Evolutionary conservation across 1,140 invertebrate species (phyloP), one percentile per base, ranked within the genome.

Genomic region (Drosophila nigromelanica): DNA sequence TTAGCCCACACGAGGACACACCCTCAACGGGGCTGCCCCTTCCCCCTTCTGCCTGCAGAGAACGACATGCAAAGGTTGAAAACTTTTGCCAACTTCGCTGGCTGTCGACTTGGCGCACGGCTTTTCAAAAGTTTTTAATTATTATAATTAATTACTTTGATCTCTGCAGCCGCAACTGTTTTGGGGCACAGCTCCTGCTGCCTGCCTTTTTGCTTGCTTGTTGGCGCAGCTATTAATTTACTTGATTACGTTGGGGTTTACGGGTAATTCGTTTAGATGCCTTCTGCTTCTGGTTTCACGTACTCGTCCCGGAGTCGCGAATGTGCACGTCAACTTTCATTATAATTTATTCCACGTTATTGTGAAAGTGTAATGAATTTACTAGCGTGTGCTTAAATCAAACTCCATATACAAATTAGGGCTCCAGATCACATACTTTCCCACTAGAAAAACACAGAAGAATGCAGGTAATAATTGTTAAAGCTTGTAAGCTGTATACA

Each of bases 91-190:
- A 60, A 64, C 37, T 59, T 59, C 52, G 37, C 54, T 69, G 43
- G 67, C 42, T 60, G 67, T 64, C 67, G 43, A 68, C 66, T 71
- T 52, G 60, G 47, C 14, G 58, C 33, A 70, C 64, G 61, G 67
- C 40, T 74, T 70, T 62, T 62, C 50, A 66, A 82, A 87, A 87
- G 83, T 87, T 87, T 89, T 89, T 87, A 87, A 83, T 87, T 87
- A 87, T 89, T 87, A 87, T 87, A 87, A 87, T 87, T 87, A 87
- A 89, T 87, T 87, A 87, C 82, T 89, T 87, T 87, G 82, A 87
- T 87, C 82, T 87, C 83, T 70, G 55, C 73, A 48, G 33, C 67
- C 60, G 60, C 59, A 71, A 71, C 47, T 59, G 67, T 71, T 75
- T 27, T 21, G 50, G 30, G 62, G 33, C 78, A 55, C 40, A 37